phyloP scores from a whole-genome alignment of 2,888 invertebrate genomes.

The Hemicrepidius hirtus region DNA sequence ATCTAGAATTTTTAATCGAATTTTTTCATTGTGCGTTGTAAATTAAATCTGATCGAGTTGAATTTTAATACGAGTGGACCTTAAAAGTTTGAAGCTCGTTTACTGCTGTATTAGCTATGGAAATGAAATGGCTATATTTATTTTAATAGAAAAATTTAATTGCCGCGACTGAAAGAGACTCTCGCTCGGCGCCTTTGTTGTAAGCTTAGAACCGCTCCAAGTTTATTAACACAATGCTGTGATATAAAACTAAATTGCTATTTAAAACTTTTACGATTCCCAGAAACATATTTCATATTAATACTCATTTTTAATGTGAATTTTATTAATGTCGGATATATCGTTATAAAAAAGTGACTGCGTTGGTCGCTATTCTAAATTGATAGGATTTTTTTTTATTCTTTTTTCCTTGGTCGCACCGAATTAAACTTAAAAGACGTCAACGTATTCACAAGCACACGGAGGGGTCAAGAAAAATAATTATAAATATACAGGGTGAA shows the following conservation, averaged over 20 bases:
- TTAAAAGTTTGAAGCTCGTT: constrained; percentile 46
- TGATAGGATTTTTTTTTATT: constrained; percentile 21
- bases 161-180: constrained; percentile 61
- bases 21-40: constrained; percentile 31
- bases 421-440: constrained; percentile 12
- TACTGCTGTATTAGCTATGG: constrained; percentile 62
- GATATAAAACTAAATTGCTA: constrained; percentile 65
- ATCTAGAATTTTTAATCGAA: constrained; percentile 39
- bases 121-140: constrained; percentile 64
- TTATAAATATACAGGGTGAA: too few relatives aligned
- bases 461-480: too few relatives aligned
- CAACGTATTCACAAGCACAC: constrained; percentile 1
- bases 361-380: constrained; percentile 24
- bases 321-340: constrained; percentile 62
- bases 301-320: constrained; percentile 64
- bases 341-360: constrained; percentile 50
- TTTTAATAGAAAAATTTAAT: constrained; percentile 67
- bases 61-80: constrained; percentile 18
- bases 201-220: constrained; percentile 58
- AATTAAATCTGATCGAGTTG: constrained; percentile 29
- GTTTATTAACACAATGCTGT: constrained; percentile 66
- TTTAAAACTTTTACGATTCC: constrained; percentile 66
- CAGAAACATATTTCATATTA: constrained; percentile 66
- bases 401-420: constrained; percentile 10
- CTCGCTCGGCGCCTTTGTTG: constrained; percentile 63